Percentiles rank a stretch among this genome's conserved stretches.
These are phyloP conservation scores for Deilephila porcellus DNA, from an alignment of 2,888 invertebrate genomes.

Conservation along the genomic window DNA sequence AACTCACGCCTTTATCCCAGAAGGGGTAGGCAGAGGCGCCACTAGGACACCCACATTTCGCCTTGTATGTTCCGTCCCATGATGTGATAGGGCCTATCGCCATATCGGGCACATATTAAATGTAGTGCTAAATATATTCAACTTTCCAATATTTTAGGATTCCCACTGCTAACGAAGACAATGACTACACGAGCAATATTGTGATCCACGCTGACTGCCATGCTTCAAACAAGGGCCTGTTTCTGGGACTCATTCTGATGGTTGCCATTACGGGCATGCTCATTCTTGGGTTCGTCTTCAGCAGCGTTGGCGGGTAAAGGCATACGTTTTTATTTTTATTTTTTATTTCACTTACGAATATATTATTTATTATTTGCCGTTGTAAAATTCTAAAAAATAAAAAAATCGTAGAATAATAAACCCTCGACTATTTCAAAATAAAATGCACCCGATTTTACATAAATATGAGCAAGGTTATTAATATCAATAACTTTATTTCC, in stretches of 20 bases:
- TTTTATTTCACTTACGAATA: background rate
- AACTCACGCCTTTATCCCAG: too few relatives aligned
- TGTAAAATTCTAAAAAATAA: too few relatives aligned
- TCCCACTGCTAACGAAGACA: slow-evolving; percentile 76
- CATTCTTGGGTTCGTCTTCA: slow-evolving; percentile 77
- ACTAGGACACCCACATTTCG: too few relatives aligned
- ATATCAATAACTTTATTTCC: slow-evolving; percentile 45
- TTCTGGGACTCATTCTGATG: slow-evolving; percentile 87
- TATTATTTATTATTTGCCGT: background rate
- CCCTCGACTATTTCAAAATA: too few relatives aligned
- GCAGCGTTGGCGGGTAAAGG: slow-evolving; percentile 81
- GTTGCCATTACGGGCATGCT: slow-evolving; percentile 77
- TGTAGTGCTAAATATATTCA: background rate
- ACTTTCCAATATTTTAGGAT: slow-evolving; percentile 53
- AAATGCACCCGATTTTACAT: too few relatives aligned
- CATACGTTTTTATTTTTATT: slow-evolving; percentile 29
- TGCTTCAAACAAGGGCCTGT: slow-evolving; percentile 90
- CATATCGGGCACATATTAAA: too few relatives aligned
- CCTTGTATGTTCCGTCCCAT: too few relatives aligned
- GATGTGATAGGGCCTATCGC: too few relatives aligned
- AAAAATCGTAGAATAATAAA: too few relatives aligned
- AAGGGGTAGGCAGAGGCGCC: too few relatives aligned
- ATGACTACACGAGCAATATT: slow-evolving; percentile 82
- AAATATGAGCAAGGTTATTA: too few relatives aligned
- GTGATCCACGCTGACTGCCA: slow-evolving; percentile 90